These are phyloP conservation scores for Thysanoteuthis rhombus DNA, from an alignment of 2,888 invertebrate genomes.

Conservation along the genomic window DNA sequence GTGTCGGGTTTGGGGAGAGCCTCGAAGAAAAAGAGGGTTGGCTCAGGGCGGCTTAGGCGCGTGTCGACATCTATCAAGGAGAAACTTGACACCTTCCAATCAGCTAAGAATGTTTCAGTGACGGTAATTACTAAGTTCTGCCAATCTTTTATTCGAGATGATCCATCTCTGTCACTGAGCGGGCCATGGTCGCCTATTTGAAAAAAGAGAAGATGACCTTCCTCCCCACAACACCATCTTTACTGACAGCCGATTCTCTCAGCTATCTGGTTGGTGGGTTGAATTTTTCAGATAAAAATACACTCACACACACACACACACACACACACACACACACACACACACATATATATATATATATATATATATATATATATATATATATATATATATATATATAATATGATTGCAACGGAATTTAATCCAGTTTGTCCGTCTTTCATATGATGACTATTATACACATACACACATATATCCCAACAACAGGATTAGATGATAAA, in stretches of 20 bases:
- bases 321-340: no score
- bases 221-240: background rate
- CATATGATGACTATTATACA: no score
- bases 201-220: background rate
- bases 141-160: background rate
- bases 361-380: background rate
- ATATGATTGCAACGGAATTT: no score
- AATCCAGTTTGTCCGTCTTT: no score
- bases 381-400: background rate
- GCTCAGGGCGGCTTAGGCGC: background rate
- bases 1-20: background rate
- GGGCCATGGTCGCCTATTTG: background rate
- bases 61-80: background rate
- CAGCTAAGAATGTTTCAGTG: background rate
- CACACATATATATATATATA: no score
- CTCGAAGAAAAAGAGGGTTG: background rate
- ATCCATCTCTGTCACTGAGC: background rate
- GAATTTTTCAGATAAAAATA: background rate
- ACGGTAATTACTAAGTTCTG: background rate
- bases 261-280: background rate
- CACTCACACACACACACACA: no score
- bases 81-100: background rate
- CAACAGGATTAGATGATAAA: no score
- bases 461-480: no score
- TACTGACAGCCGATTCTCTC: background rate